These are phyloP conservation scores for Heptranchias perlo DNA, from an alignment of 2,113 vertebrate genomes.

Conservation along the genomic window DNA sequence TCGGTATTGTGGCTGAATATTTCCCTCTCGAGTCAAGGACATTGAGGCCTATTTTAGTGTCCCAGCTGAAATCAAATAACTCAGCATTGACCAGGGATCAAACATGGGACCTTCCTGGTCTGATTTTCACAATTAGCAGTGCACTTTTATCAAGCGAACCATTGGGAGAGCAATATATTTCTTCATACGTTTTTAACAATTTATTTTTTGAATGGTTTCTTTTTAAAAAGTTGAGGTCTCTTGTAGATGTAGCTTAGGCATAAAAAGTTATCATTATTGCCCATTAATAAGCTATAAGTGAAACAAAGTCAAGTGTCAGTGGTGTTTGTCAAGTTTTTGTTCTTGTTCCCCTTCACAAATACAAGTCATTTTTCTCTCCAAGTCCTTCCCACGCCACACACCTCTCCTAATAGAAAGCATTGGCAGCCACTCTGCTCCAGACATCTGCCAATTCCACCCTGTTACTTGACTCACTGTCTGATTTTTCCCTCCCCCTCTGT, in stretches of 20 bases:
- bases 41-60: background rate
- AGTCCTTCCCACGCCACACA: background rate
- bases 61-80: background rate
- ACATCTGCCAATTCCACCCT: background rate
- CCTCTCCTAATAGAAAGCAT: background rate
- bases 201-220: background rate
- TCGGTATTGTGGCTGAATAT: background rate
- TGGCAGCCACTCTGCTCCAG: background rate
- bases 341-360: too few relatives aligned
- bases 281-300: too few relatives aligned
- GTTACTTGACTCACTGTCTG: constrained; percentile 5
- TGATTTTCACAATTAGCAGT: background rate
- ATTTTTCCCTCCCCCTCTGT: background rate
- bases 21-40: background rate
- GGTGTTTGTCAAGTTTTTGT: background rate
- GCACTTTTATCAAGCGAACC: background rate
- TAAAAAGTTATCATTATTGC: too few relatives aligned
- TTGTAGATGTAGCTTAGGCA: background rate
- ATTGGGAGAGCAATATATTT: background rate
- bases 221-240: background rate
- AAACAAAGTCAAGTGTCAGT: background rate
- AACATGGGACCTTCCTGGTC: background rate
- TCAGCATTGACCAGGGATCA: background rate
- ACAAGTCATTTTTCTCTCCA: background rate
- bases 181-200: background rate